phyloP scores from a whole-genome alignment of 1,140 invertebrate species.

The Parapsyche elsis region DNA sequence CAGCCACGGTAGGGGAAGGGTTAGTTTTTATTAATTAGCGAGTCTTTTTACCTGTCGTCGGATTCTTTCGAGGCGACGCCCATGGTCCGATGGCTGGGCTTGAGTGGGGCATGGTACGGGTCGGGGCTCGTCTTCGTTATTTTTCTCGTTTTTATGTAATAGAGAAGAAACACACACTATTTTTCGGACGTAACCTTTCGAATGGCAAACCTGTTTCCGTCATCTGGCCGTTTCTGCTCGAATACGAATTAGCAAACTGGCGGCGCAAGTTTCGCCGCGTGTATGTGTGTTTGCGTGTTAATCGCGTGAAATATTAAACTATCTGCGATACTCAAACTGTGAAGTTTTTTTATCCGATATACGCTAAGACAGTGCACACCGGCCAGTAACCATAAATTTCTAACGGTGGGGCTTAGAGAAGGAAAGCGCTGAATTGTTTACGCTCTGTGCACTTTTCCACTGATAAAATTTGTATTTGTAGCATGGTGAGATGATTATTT shows the following conservation, averaged over 20 bases:
- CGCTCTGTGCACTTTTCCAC: no score
- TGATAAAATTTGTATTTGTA: no score
- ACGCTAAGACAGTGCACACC: no score
- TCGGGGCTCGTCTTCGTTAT: not conserved
- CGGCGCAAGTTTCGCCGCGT: constrained; percentile 13
- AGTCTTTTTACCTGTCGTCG: not conserved
- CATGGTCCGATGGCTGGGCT: no score
- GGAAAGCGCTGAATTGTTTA: no score
- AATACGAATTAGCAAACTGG: constrained; percentile 40
- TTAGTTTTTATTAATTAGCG: no score
- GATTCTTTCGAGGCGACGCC: not conserved
- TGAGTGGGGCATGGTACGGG: not conserved
- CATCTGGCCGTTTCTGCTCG: constrained; percentile 30
- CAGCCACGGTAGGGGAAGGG: no score
- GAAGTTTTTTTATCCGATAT: no score
- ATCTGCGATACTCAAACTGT: not conserved
- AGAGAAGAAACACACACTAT: not conserved
- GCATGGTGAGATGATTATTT: no score
- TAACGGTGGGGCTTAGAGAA: no score
- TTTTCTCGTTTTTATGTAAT: constrained; percentile 43
- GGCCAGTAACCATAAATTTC: no score
- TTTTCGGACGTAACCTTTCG: constrained; percentile 40
- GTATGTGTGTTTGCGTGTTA: not conserved
- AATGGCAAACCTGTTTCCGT: constrained; percentile 43
- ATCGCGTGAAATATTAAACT: constrained; percentile 1